phyloP scores from a whole-genome alignment of 2,888 invertebrate genomes.

The Drosophila mimica region DNA sequence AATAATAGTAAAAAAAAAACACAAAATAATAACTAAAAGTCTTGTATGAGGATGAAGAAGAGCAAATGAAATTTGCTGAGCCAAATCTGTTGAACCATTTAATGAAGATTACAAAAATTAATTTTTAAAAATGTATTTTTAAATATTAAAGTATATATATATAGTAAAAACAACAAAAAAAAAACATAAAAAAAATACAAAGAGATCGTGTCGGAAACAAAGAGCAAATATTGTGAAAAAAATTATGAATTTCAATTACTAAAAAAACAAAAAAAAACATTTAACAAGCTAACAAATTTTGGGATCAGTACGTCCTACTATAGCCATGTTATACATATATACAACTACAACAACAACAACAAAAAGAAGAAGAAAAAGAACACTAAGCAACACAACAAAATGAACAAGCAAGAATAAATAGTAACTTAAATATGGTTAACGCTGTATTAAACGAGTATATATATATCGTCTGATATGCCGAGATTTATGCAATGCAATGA shows the following conservation, averaged over 20 bases:
- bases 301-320: constrained; percentile 83
- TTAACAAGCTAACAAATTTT: constrained; percentile 80
- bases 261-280: constrained; percentile 44
- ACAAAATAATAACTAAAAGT: constrained; percentile 60
- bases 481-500: constrained; percentile 71
- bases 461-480: constrained; percentile 50
- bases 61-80: constrained; percentile 80
- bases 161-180: constrained; percentile 57
- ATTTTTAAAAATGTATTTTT: constrained; percentile 77
- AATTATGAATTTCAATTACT: constrained; percentile 82
- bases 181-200: constrained; percentile 52
- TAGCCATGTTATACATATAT: constrained; percentile 81
- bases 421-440: constrained; percentile 71
- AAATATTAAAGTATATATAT: constrained; percentile 74
- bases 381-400: constrained; percentile 57
- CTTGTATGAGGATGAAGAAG: constrained; percentile 66
- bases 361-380: constrained; percentile 54
- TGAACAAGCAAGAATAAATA: constrained; percentile 62
- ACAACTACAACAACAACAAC: constrained; percentile 61
- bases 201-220: constrained; percentile 75
- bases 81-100: constrained; percentile 80
- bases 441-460: constrained; percentile 62
- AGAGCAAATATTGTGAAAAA: constrained; percentile 80
- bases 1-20: constrained; percentile 22
- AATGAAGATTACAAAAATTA: constrained; percentile 75